Base-by-base conservation (phyloP, 2,888 invertebrate species). In the Holacanthella duospinosa region DNA sequence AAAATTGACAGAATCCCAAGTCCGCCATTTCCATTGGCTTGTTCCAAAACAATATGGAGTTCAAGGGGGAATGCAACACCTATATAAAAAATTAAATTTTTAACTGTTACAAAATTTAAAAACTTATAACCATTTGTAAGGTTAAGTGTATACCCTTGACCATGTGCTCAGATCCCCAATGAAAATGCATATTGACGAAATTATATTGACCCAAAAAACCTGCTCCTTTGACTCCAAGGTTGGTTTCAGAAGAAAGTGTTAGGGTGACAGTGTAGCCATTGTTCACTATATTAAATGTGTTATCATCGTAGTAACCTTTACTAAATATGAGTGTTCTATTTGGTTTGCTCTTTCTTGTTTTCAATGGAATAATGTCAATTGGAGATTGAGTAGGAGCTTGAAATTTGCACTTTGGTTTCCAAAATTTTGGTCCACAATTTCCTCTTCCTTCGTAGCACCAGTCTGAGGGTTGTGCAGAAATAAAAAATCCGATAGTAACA, bases 81-180 rank as follows among this genome's bases (percentile, higher is more conserved):
- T n/a, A n/a, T n/a, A n/a, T n/a, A n/a, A n/a, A n/a, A n/a, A n/a
- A n/a, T n/a, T n/a, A n/a, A n/a, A n/a, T n/a, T n/a, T n/a, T n/a
- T n/a, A n/a, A n/a, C n/a, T n/a, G n/a, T n/a, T n/a, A n/a, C n/a
- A n/a, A n/a, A n/a, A n/a, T n/a, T n/a, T n/a, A n/a, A n/a, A n/a
- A n/a, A n/a, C n/a, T n/a, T n/a, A n/a, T n/a, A n/a, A n/a, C n/a
- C n/a, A n/a, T n/a, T n/a, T n/a, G n/a, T n/a, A n/a, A n/a, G n/a
- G n/a, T n/a, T n/a, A n/a, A n/a, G n/a, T n/a, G n/a, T n/a, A 21
- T 29, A 57, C 57, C 57, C 12, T 59, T 48, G 27, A 48, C 21
- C 26, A 16, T 16, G 27, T 59, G 59, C n/a, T 59, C 59, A 2
- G 59, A 59, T n/a, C 48, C 48, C 59, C 59, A 59, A 28, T 59